A percentile compares a stretch with the other conserved stretches of the same genome.
phyloP scores from a whole-genome alignment of 2,797 vertebrate species.

The Heterohyrax brucei region DNA sequence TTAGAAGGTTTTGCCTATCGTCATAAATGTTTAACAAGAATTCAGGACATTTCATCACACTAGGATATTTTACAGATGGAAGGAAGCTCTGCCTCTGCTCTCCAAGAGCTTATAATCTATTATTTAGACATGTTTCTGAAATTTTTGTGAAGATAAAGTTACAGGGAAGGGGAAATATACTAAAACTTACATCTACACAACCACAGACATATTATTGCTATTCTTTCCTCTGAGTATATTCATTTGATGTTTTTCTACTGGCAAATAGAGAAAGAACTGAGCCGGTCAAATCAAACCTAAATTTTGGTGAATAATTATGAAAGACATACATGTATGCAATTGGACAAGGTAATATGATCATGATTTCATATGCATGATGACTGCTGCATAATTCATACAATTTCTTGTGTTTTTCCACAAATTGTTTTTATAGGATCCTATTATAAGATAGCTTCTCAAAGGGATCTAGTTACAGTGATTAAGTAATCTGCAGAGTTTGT shows the following conservation, averaged over 20 bases:
- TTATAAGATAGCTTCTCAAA: constrained; percentile 14
- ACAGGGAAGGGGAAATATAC: constrained; percentile 58
- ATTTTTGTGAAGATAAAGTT: constrained; percentile 77
- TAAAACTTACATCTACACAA: constrained; percentile 50
- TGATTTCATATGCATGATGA: background rate
- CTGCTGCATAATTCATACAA: background rate
- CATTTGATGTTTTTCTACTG: background rate
- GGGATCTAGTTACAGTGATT: background rate
- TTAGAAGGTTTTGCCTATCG: constrained; percentile 20
- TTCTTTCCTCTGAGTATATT: constrained; percentile 14
- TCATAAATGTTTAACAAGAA: constrained; percentile 73
- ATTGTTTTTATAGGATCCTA: background rate
- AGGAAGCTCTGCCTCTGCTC: constrained; percentile 51
- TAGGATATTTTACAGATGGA: constrained; percentile 73
- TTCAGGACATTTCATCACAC: constrained; percentile 69
- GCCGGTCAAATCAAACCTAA: background rate
- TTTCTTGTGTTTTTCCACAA: constrained; percentile 28
- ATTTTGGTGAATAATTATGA: background rate
- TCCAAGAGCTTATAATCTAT: constrained; percentile 78
- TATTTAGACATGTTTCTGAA: constrained; percentile 79
- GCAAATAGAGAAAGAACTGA: background rate
- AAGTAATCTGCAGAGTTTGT: background rate
- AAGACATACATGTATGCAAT: background rate
- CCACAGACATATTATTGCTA: background rate
- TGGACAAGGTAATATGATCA: constrained; percentile 1